Evolutionary conservation across 2,797 vertebrate species (phyloP).

Genomic region (Tapera naevia): DNA sequence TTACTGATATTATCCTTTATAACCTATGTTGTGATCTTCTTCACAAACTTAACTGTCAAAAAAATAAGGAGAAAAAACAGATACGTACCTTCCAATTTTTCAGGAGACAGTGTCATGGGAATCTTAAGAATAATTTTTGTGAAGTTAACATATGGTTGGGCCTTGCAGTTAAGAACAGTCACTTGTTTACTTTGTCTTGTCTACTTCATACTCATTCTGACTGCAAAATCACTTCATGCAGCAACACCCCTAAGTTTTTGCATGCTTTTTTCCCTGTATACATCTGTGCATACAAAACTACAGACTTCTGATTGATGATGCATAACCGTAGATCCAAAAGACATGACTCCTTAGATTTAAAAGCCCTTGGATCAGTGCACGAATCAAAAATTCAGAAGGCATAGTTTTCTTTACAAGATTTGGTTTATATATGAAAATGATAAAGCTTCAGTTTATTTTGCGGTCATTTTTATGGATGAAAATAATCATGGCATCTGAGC

Average conservation of each 20-base stretch:
- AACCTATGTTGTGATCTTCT: neutral
- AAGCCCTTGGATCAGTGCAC: neutral
- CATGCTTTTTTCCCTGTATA: neutral
- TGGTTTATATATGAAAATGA: neutral
- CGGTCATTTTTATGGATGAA: neutral
- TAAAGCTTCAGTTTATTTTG: neutral
- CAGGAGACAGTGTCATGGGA: rapidly evolving
- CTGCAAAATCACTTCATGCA: neutral
- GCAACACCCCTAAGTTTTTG: neutral
- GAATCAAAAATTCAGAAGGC: neutral
- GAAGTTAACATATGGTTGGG: neutral
- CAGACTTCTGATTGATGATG: neutral
- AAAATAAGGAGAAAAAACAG: neutral
- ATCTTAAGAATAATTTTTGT: neutral
- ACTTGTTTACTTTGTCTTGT: neutral
- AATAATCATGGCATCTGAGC: neutral
- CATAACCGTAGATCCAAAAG: neutral
- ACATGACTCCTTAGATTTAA: neutral
- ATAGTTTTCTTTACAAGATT: neutral
- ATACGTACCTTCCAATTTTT: neutral
- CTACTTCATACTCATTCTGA: neutral
- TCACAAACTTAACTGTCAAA: neutral
- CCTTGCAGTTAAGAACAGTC: neutral
- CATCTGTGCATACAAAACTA: neutral
- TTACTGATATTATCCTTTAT: neutral